phyloP scores from a whole-genome alignment of 2,888 invertebrate species.

The Drosophila buzzatii region DNA sequence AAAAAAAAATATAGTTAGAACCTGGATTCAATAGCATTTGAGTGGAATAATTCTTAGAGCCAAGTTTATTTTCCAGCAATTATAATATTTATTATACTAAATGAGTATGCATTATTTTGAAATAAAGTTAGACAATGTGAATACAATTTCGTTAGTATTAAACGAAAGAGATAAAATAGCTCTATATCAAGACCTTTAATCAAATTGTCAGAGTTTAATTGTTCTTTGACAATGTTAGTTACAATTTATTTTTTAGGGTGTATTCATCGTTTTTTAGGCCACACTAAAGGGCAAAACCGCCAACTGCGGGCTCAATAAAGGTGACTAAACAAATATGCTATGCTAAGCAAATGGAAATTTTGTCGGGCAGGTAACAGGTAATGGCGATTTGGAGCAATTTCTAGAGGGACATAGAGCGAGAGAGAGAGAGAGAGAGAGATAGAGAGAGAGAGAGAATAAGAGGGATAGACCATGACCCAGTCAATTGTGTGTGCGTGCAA shows the following conservation, averaged over 20 bases:
- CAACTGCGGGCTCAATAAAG: conserved; percentile 43
- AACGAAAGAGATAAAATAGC: neutral
- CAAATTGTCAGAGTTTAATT: neutral
- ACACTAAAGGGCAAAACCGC: conserved; percentile 17
- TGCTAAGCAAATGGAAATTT: conserved; percentile 35
- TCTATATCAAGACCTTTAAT: neutral
- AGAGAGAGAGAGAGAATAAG: conserved; percentile 1
- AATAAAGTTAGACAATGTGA: neutral
- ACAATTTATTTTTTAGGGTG: conserved; percentile 6
- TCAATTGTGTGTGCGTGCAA: conserved; percentile 33
- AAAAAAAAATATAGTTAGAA: neutral
- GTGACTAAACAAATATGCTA: conserved; percentile 53
- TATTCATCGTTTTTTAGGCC: conserved; percentile 11
- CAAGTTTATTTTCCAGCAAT: neutral
- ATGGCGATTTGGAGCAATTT: conserved; percentile 14
- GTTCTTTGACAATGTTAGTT: neutral
- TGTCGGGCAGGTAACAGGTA: conserved; percentile 25
- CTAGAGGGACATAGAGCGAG: neutral
- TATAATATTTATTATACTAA: no score
- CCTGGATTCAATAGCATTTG: neutral
- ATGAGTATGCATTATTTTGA: no score
- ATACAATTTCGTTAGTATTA: neutral
- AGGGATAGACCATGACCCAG: neutral
- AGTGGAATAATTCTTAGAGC: neutral
- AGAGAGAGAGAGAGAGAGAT: conserved; percentile 12